These are phyloP conservation scores for Ylistrum balloti DNA, from an alignment of 1,140 invertebrate genomes.

Conservation along the genomic window DNA sequence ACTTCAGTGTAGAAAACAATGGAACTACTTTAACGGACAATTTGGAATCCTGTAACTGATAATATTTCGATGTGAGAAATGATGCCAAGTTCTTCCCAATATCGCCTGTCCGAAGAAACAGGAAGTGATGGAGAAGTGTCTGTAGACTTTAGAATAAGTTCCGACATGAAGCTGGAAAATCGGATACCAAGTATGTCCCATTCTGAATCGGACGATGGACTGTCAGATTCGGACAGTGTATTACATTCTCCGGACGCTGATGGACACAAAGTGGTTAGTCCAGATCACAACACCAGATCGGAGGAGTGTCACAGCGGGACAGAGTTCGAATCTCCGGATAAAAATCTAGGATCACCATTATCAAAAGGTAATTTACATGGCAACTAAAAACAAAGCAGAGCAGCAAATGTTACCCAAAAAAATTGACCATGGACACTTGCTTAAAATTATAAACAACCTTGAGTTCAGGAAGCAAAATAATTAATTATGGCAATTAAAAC, in stretches of 20 bases:
- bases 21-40: background rate
- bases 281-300: background rate
- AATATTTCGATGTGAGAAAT: background rate
- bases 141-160: background rate
- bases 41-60: background rate
- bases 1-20: background rate
- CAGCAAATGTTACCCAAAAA: no score
- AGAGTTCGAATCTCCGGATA: background rate
- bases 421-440: no score
- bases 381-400: no score
- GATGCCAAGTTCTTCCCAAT: background rate
- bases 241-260: background rate
- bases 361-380: background rate
- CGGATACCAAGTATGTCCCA: slow-evolving; percentile 1
- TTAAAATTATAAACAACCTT: no score
- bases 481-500: background rate
- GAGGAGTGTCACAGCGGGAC: slow-evolving; percentile 24
- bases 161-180: background rate
- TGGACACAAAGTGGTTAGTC: slow-evolving; percentile 15
- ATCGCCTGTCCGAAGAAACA: background rate
- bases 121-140: slow-evolving; percentile 11
- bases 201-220: background rate
- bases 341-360: slow-evolving; percentile 24
- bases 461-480: background rate
- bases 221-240: background rate